Conservation (phyloP, 2,888 invertebrate genomes). For the Cerastis rubricosa region DNA sequence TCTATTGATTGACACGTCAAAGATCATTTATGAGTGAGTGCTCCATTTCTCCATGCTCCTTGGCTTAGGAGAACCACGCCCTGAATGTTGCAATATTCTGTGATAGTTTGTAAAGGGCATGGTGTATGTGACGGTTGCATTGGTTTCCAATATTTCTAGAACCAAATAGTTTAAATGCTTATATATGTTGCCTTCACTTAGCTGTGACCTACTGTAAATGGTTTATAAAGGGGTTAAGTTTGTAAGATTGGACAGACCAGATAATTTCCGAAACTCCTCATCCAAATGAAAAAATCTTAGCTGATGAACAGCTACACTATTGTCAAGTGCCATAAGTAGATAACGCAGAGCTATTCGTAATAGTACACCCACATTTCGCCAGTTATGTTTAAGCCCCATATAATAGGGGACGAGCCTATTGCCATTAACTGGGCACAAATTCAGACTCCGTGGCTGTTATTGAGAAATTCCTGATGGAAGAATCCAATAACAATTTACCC, state of each 20-base stretch:
- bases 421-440: no score
- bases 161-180: slow-evolving; percentile 2
- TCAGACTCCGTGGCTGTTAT: no score
- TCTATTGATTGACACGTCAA: background rate
- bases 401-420: no score
- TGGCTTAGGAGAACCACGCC: slow-evolving; percentile 46
- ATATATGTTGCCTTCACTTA: background rate
- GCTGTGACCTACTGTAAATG: background rate
- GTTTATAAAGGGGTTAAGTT: background rate
- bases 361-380: no score
- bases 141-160: slow-evolving; percentile 41
- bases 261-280: no score
- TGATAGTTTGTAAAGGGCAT: slow-evolving; percentile 45
- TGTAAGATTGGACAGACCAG: background rate
- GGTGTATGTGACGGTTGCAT: slow-evolving; percentile 26
- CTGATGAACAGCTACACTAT: background rate
- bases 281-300: background rate
- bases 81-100: slow-evolving; percentile 53
- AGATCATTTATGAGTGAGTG: background rate
- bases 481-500: no score
- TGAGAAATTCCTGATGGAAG: no score
- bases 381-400: no score
- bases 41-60: slow-evolving; percentile 34
- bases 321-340: background rate
- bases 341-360: no score